A percentile compares a stretch with the other conserved stretches of the same genome.
Conservation (phyloP, 2,888 invertebrate genomes). For the Scrobipalpa atriplicella region DNA sequence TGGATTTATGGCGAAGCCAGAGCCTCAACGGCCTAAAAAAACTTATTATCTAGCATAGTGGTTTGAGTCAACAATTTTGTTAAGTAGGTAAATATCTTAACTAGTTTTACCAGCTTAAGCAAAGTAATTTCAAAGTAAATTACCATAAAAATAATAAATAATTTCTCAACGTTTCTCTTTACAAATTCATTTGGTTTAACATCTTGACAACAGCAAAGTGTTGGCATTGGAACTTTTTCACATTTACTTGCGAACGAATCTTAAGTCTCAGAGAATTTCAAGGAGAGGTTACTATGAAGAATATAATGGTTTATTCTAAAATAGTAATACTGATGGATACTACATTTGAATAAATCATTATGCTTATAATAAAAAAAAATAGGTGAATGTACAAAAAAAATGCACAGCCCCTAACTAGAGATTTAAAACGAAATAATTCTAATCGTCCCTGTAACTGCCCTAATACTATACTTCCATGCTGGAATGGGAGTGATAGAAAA, state of each 20-base stretch:
- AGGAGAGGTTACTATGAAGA: conserved; percentile 4
- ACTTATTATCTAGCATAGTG: too few relatives aligned
- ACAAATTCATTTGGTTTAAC: conserved; percentile 16
- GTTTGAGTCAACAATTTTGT: neutral
- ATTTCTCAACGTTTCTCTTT: conserved; percentile 27
- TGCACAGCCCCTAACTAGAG: too few relatives aligned
- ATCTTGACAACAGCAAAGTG: conserved; percentile 13
- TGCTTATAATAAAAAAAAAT: too few relatives aligned
- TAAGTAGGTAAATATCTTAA: neutral
- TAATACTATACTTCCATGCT: too few relatives aligned
- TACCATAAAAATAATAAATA: conserved; percentile 20
- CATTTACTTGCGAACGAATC: conserved; percentile 38
- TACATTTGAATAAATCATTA: too few relatives aligned
- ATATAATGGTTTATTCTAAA: neutral
- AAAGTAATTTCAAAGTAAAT: conserved; percentile 4
- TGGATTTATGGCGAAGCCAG: too few relatives aligned
- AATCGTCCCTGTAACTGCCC: too few relatives aligned
- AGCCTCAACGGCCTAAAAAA: too few relatives aligned
- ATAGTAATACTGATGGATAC: too few relatives aligned
- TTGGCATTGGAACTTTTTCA: conserved; percentile 46
- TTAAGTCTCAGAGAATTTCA: conserved; percentile 4
- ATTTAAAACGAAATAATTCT: too few relatives aligned
- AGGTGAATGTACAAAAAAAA: too few relatives aligned
- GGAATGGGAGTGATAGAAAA: too few relatives aligned
- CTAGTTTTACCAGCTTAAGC: neutral